Conservation (phyloP, 2,797 vertebrate species). For the Tragopan temminckii region DNA sequence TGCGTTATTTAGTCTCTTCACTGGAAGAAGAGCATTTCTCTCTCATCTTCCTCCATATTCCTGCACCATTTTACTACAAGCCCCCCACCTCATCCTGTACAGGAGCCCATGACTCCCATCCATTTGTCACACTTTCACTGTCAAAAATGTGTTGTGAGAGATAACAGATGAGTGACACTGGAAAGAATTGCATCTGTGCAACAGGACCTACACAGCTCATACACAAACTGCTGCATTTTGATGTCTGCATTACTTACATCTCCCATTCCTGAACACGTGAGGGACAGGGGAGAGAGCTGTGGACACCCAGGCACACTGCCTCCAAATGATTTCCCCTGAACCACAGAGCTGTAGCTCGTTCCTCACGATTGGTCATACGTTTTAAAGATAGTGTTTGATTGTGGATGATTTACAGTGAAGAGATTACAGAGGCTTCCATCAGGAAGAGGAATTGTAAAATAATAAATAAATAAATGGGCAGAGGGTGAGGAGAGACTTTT, state of each 20-base stretch:
- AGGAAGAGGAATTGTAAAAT: background rate
- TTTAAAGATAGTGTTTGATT: background rate
- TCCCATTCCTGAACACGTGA: background rate
- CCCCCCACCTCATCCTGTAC: fast-evolving
- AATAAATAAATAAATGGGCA: background rate
- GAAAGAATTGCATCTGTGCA: background rate
- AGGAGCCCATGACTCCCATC: background rate
- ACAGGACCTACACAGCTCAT: background rate
- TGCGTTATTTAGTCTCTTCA: background rate
- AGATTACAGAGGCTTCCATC: background rate
- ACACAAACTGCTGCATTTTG: background rate
- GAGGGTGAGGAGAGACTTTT: background rate
- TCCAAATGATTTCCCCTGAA: background rate
- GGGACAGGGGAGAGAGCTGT: fast-evolving
- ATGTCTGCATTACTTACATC: fast-evolving
- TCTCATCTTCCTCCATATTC: background rate
- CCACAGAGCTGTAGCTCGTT: background rate
- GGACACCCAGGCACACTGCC: background rate
- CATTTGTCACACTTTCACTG: background rate
- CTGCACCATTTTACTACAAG: background rate
- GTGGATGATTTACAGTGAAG: background rate
- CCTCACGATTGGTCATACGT: fast-evolving
- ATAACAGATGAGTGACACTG: background rate
- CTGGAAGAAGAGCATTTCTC: background rate
- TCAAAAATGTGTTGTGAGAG: constrained; percentile 1